Evolutionary conservation across 2,797 vertebrate species (phyloP), one percentile per base, ranked within the genome.

Genomic region (Notoglanidium macrostoma): DNA sequence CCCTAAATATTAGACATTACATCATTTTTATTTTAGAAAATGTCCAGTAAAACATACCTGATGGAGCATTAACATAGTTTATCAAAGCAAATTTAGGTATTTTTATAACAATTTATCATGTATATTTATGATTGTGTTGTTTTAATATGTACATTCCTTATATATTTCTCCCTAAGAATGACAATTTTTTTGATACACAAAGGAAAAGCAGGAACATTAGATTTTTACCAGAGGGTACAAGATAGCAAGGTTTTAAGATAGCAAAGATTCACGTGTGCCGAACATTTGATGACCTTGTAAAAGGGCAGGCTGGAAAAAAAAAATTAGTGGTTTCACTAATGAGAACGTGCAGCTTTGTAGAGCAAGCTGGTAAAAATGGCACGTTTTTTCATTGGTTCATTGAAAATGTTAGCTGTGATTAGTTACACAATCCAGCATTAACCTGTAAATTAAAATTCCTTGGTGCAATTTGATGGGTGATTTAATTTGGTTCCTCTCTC

Each of bases 371-470:
- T 93, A 94, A 94, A 95, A 95, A 93, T 92, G 92, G 92, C 91
- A 90, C 92, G 90, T 95, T 91, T 92, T 94, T 91, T 97, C 94
- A 95, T 96, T 93, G 96, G 96, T 96, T 97, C 97, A 96, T 96
- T 93, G 95, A 96, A 97, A 97, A 95, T 97, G 95, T 97, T 97
- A 97, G 96, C 97, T 96, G 96, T 98, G 97, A 99, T 99, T 98
- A 99, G 97, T 99, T 97, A 98, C 97, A 99, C 98, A 98, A 99
- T 98, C 97, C 96, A 96, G 97, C 97, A 99, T 99, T 99, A 99
- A 99, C 98, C 98, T 99, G 98, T 98, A 97, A 99, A 99, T 99
- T 98, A 99, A 99, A 99, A 99, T 98, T 98, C 97, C 97, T 98
- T 97, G 95, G 96, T 98, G 97, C 98, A 99, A 98, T 99, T 99